Percentiles rank a stretch among this genome's conserved stretches.
phyloP scores from a whole-genome alignment of 2,113 vertebrate species.

The Emydura subglobosa region DNA sequence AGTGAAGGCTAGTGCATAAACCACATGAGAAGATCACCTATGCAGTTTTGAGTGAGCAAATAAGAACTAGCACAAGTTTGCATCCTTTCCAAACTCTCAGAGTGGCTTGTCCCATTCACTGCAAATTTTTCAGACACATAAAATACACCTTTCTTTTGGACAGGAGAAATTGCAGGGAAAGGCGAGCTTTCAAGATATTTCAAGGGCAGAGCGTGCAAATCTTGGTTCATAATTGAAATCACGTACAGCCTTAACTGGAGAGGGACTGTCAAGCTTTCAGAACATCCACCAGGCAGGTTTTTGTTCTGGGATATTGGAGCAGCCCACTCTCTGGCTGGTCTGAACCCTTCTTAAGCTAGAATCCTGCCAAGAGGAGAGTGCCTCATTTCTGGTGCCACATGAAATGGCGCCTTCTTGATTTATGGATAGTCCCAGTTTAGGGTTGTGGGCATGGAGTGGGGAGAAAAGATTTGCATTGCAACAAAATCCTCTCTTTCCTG shows the following conservation, averaged over 20 bases:
- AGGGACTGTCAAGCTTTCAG: neutral
- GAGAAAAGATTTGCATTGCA: neutral
- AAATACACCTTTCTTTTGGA: neutral
- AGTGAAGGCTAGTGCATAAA: neutral
- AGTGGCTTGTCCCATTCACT: neutral
- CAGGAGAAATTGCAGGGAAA: neutral
- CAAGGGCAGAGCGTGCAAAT: neutral
- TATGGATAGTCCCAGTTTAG: neutral
- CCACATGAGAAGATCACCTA: neutral
- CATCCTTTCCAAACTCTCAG: neutral
- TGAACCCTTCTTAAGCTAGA: neutral
- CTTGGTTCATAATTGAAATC: neutral
- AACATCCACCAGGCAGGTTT: neutral
- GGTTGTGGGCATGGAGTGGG: neutral
- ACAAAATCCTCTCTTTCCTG: neutral
- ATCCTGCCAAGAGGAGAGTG: neutral
- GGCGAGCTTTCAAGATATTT: neutral
- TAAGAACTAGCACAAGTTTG: neutral
- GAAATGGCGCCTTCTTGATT: neutral
- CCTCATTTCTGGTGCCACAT: neutral
- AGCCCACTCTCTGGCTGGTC: neutral
- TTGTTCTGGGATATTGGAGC: neutral
- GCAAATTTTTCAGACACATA: neutral
- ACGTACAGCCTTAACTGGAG: neutral
- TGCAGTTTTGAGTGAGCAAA: neutral